Base-by-base conservation (phyloP, 2,888 invertebrate species). In the Chironomus tentans region DNA sequence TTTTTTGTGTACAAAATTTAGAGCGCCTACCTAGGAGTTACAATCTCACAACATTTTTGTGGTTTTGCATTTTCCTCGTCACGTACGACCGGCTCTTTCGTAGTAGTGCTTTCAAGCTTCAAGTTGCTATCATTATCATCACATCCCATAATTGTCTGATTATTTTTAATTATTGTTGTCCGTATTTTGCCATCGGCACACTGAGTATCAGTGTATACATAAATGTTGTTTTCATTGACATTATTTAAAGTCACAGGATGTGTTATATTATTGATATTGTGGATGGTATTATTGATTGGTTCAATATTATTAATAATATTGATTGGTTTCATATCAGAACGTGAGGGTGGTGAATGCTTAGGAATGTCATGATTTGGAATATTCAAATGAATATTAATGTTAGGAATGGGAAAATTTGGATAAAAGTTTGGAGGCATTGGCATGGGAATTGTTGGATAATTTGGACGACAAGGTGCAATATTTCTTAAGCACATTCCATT, bases 31-130 rank as follows among this genome's bases (percentile, higher is more conserved):
- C 56, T 56, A 2, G 79, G 79, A 5, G 78, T 78, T 3, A 77
- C 69, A 24, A 79, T 50, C 7, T 47, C 77, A 21, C 79, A 79
- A 56, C 79, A 79, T 2, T 76, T 77, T 15, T 69, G 13, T 69
- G n/a, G 7, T 21, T 74, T 68, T 3, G 10, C 46, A 15, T 10
- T 12, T 18, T 38, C 10, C 28, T 73, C 73, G 5, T 38, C 18
- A 3, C 28, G 50, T 1, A 61, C 38, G n/a, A 47, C 68, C 13
- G 15, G 1, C 21, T 13, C 18, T 61, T 73, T 21, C n/a, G 13
- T n/a, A 4, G 28, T 38, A 10, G 38, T 28, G 10, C 12, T 18
- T 38, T 38, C 38, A 61, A 38, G 38, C 4, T 38, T 38, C 10
- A 38, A 38, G 10, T 46, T 73, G 3, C 18, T 46, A 12, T 22